A percentile compares a stretch with the other conserved stretches of the same genome.
These are phyloP conservation scores for Helobdella robusta DNA, from an alignment of 2,888 invertebrate genomes.

Conservation along the genomic window DNA sequence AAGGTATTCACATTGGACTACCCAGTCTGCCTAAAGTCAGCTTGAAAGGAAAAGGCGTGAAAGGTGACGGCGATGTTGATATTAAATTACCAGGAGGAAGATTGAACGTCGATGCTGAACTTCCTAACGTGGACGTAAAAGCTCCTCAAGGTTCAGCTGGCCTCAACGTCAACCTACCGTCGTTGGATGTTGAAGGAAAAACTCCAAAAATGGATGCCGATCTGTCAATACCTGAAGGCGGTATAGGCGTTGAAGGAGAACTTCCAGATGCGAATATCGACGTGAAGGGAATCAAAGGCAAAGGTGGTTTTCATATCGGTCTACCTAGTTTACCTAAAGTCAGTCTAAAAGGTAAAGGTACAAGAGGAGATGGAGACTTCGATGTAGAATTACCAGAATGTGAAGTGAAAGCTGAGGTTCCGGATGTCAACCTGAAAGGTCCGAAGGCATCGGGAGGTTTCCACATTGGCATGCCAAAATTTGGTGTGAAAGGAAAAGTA, in stretches of 20 bases:
- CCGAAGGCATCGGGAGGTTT: constrained; percentile 20
- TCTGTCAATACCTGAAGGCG: constrained; percentile 18
- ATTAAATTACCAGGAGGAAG: constrained; percentile 16
- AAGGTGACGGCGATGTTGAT: constrained; percentile 14
- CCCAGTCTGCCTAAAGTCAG: constrained; percentile 11
- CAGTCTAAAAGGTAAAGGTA: background rate
- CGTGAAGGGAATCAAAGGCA: constrained; percentile 20
- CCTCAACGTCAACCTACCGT: constrained; percentile 17
- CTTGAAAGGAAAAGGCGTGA: constrained; percentile 23
- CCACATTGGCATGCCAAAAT: constrained; percentile 9
- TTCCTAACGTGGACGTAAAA: constrained; percentile 11
- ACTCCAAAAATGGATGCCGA: constrained; percentile 13
- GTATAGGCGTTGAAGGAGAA: constrained; percentile 15
- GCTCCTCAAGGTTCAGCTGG: constrained; percentile 13
- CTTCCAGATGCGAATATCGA: constrained; percentile 24
- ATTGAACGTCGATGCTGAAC: background rate
- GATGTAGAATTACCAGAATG: constrained; percentile 11
- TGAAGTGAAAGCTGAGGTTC: constrained; percentile 5
- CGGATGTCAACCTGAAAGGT: constrained; percentile 18
- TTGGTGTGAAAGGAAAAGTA: constrained; percentile 18
- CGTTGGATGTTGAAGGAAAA: constrained; percentile 13
- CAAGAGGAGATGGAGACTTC: constrained; percentile 5
- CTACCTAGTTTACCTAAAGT: constrained; percentile 14
- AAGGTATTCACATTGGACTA: constrained; percentile 7
- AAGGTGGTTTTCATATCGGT: constrained; percentile 22